A percentile compares a stretch with the other conserved stretches of the same genome.
Evolutionary conservation across 1,140 invertebrate genomes (phyloP).

Genomic region (Zaprionus taronus): DNA sequence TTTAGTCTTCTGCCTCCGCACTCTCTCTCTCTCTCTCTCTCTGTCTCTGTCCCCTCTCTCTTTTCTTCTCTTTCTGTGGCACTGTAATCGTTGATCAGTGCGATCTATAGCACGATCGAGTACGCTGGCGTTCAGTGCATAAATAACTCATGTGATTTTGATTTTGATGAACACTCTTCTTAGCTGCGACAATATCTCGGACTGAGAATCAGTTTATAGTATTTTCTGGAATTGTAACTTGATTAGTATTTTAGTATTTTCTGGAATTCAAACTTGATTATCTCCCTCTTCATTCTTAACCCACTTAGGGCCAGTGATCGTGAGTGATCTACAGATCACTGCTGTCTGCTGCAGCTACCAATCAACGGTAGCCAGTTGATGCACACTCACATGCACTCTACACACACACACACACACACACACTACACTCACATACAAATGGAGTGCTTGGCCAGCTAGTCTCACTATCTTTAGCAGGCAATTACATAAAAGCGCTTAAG

Average conservation of each 20-base stretch:
- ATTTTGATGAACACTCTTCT: not conserved
- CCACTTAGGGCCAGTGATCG: constrained; percentile 14
- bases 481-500: constrained; percentile 78
- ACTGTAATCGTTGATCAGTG: constrained; percentile 28
- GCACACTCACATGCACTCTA: not conserved
- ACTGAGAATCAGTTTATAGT: not conserved
- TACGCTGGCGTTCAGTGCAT: constrained; percentile 35
- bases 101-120: constrained; percentile 45
- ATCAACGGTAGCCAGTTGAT: constrained; percentile 27
- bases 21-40: not conserved
- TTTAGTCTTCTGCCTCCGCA: not conserved
- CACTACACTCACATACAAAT: constrained; percentile 13
- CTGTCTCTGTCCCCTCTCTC: not conserved
- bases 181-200: not conserved
- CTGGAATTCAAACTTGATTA: not conserved
- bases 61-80: not conserved
- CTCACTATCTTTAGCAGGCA: constrained; percentile 64
- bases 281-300: not conserved
- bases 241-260: not conserved
- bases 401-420: constrained; percentile 25
- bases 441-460: constrained; percentile 5
- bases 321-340: constrained; percentile 26
- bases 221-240: constrained; percentile 7
- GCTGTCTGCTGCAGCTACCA: constrained; percentile 6
- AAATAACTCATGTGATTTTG: constrained; percentile 12